Base-by-base conservation (phyloP, 2,888 invertebrate genomes). In the Clitarchus hookeri region DNA sequence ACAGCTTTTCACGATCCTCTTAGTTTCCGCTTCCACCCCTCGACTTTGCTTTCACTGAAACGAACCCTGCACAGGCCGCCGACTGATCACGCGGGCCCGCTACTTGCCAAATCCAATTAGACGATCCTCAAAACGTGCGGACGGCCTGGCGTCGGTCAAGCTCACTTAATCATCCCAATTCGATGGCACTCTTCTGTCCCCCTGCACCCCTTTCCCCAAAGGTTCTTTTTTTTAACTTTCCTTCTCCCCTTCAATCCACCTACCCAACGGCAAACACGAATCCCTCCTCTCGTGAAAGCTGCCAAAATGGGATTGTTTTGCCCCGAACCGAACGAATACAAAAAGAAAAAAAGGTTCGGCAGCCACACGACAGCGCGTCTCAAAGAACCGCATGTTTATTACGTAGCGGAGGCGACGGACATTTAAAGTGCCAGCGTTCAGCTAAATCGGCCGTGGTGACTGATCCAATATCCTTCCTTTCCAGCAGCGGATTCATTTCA, bases 161-260 rank as follows among this genome's bases (percentile, higher is more conserved):
- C 65, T 65, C 65, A 65, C 65, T 65, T 65, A 65, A 65, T 65
- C 65, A 65, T 65, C 65, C 65, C 65, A 65, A 65, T 65, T 65
- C 65, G 65, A 65, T 65, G 65, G 65, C 65, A 65, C 65, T 65
- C 65, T 65, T 65, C 65, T 23, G 8, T 16, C n/a, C 12, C 65
- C 65, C 65, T 65, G 6, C 65, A 11, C 65, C 65, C 23, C 65
- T 65, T 12, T n/a, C n/a, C 65, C 65, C 1, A 8, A 0, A 6
- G 3, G 16, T 65, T 65, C n/a, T 19, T 19, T 53, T 1, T 53
- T 53, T 53, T 19, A 12, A 53, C 53, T n/a, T n/a, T 23, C 8
- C 65, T 19, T n/a, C 65, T 19, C n/a, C n/a, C 23, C 65, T 36
- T 36, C 2, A 36, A 36, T 36, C 36, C 36, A 36, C 36, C 65